A percentile compares a stretch with the other conserved stretches of the same genome.
Evolutionary conservation across 2,888 invertebrate species (phyloP).

Genomic region (Archips crataeganus): DNA sequence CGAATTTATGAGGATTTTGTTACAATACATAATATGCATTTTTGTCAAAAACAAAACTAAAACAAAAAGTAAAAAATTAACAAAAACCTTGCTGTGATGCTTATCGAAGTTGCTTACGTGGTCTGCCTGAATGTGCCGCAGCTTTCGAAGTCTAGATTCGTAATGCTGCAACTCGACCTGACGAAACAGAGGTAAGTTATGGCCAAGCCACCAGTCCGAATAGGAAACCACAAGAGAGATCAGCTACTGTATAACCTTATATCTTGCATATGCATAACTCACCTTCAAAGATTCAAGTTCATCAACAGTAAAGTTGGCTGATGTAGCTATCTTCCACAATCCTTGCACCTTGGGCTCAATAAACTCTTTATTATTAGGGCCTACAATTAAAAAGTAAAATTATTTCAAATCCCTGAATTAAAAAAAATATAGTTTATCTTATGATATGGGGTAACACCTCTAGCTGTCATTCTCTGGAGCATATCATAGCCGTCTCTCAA

Average conservation of each 20-base stretch:
- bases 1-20: no score
- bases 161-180: constrained; percentile 94
- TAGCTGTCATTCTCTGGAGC: constrained; percentile 90
- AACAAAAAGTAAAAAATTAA: constrained; percentile 19
- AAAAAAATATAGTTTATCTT: neutral
- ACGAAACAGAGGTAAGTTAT: constrained; percentile 15
- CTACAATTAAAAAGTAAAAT: constrained; percentile 50
- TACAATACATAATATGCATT: no score
- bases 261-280: constrained; percentile 44
- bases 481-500: constrained; percentile 93
- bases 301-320: constrained; percentile 92
- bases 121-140: constrained; percentile 93
- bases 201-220: neutral
- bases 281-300: constrained; percentile 94
- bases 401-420: neutral
- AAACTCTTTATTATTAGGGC: constrained; percentile 93
- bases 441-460: constrained; percentile 73
- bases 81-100: constrained; percentile 85
- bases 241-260: neutral
- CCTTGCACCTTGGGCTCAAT: constrained; percentile 96
- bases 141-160: constrained; percentile 93
- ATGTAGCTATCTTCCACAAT: constrained; percentile 93
- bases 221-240: neutral
- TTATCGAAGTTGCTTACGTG: constrained; percentile 90
- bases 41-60: no score